Percentiles rank a stretch among this genome's conserved stretches.
Conservation (phyloP, 1,140 invertebrate genomes). For the Geopemphigus sp. region DNA sequence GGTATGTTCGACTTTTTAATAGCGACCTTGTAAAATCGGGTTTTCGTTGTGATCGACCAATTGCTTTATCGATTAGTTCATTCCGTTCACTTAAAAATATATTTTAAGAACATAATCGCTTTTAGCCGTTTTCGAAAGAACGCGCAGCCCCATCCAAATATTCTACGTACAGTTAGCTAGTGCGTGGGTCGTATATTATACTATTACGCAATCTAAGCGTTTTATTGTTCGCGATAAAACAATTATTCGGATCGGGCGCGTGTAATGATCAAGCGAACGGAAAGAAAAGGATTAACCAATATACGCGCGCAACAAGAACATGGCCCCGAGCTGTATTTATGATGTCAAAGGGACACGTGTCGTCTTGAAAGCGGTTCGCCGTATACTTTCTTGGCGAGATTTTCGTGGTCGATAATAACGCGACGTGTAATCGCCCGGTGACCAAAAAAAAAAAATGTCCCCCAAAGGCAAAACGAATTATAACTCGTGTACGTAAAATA, state of each 20-base stretch:
- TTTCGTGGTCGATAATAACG: constrained; percentile 3
- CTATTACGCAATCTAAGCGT: background rate
- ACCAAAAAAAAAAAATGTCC: background rate
- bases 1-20: too few relatives aligned
- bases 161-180: too few relatives aligned
- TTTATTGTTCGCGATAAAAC: background rate
- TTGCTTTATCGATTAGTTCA: too few relatives aligned
- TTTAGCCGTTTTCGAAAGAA: too few relatives aligned
- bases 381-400: background rate
- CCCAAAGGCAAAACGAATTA: background rate
- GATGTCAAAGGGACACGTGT: constrained; percentile 15
- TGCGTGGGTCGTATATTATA: too few relatives aligned
- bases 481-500: background rate
- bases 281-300: constrained; percentile 7
- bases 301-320: background rate
- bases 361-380: constrained; percentile 9
- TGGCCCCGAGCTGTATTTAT: background rate
- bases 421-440: background rate
- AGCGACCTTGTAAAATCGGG: too few relatives aligned
- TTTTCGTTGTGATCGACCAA: too few relatives aligned
- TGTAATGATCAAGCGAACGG: background rate
- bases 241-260: background rate
- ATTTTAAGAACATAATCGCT: too few relatives aligned
- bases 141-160: too few relatives aligned
- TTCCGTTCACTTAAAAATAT: too few relatives aligned